Evolutionary conservation across 1,140 invertebrate species (phyloP).

Genomic region (Campoletis sonorensis): DNA sequence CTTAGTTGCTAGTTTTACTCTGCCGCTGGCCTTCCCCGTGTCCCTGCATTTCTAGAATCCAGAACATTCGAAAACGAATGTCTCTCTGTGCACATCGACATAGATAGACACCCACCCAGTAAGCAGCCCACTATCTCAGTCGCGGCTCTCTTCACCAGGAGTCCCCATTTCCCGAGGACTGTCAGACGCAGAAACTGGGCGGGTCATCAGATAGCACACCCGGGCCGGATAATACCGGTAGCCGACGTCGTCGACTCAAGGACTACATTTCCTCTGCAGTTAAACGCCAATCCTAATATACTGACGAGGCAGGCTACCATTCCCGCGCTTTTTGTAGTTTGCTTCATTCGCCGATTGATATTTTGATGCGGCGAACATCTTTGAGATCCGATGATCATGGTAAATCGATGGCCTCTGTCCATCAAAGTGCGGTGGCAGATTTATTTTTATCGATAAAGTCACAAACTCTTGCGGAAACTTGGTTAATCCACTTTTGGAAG

Average conservation of each 20-base stretch:
- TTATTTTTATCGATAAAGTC: no score
- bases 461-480: no score
- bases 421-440: no score
- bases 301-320: neutral
- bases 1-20: conserved; percentile 47
- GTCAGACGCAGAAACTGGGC: conserved; percentile 74
- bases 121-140: conserved; percentile 37
- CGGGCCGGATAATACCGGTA: conserved; percentile 66
- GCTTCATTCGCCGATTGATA: neutral
- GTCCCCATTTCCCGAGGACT: conserved; percentile 73
- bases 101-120: neutral
- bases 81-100: conserved; percentile 42
- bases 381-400: no score
- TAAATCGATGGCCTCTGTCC: no score
- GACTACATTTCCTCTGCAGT: neutral
- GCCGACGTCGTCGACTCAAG: conserved; percentile 1
- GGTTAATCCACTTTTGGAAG: no score
- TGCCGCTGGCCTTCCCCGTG: conserved; percentile 53
- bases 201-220: conserved; percentile 74
- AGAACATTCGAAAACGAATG: conserved; percentile 40
- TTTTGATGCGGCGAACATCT: no score
- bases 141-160: conserved; percentile 62
- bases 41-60: conserved; percentile 37
- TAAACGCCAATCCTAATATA: neutral
- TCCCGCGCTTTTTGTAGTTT: neutral